Percentiles rank a stretch among this genome's conserved stretches.
Evolutionary conservation across 1,140 invertebrate species (phyloP).

Genomic region (Polypedilum vanderplanki): DNA sequence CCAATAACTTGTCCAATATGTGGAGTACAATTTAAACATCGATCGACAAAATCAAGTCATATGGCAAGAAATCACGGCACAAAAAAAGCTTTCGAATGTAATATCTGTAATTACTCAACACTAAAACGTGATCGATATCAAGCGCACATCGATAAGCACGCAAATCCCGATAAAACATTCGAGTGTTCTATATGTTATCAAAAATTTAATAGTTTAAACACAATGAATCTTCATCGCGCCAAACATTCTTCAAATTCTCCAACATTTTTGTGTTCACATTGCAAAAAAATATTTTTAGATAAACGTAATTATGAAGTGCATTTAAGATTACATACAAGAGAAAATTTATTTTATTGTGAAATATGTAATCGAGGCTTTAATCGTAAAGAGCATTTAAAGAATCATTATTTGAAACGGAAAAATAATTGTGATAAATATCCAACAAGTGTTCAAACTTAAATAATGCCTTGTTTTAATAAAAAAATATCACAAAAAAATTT

Average conservation of each 20-base stretch:
- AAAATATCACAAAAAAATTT: no score
- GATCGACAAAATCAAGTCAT: neutral
- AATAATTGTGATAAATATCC: neutral
- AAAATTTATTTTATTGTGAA: neutral
- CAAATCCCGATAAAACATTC: neutral
- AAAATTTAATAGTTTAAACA: neutral
- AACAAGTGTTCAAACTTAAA: no score
- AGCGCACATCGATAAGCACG: neutral
- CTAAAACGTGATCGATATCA: neutral
- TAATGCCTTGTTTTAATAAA: no score
- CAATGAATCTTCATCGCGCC: neutral
- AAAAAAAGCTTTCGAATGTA: neutral
- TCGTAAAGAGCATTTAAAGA: neutral
- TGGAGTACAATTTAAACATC: neutral
- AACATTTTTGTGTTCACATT: neutral
- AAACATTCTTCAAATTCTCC: neutral
- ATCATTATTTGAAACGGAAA: neutral
- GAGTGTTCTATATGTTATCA: neutral
- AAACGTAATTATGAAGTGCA: neutral
- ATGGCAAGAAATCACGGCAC: neutral
- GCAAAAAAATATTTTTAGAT: neutral
- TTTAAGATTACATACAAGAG: neutral
- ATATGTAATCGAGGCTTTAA: neutral
- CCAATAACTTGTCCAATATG: neutral
- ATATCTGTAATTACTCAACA: neutral